phyloP scores from a whole-genome alignment of 2,888 invertebrate genomes.

The Himalopsyche kuldschensis region DNA sequence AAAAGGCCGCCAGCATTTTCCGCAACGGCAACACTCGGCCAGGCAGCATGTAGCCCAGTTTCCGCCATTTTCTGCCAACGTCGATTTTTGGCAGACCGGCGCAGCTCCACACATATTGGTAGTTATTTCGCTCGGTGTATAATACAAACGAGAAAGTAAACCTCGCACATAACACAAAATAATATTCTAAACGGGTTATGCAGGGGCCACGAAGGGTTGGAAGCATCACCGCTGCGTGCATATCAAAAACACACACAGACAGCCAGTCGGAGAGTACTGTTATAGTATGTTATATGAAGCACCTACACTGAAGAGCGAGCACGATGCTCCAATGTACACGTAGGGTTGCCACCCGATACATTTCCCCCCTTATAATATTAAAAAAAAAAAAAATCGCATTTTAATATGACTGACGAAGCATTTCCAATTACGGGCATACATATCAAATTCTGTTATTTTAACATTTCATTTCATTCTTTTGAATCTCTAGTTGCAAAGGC shows the following conservation, averaged over 20 bases:
- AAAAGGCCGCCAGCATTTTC: neutral
- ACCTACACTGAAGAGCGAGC: neutral
- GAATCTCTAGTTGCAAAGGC: too few species aligned
- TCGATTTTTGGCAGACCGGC: neutral
- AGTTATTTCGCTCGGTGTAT: slow-evolving; percentile 50
- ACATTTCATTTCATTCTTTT: too few species aligned
- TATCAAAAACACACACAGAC: neutral
- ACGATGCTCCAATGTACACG: neutral
- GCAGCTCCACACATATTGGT: neutral
- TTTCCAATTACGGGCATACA: too few species aligned
- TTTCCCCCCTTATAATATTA: neutral
- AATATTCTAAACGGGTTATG: slow-evolving; percentile 39
- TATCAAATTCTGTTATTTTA: too few species aligned
- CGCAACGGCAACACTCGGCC: neutral
- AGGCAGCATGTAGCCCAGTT: neutral
- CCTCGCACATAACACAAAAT: slow-evolving; percentile 41
- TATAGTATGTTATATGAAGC: neutral
- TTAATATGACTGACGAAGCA: too few species aligned
- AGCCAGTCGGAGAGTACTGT: neutral
- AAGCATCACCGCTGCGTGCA: neutral
- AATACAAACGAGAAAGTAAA: slow-evolving; percentile 51
- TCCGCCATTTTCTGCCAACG: neutral
- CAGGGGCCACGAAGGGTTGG: slow-evolving; percentile 35
- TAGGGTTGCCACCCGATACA: neutral
- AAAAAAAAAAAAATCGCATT: neutral